phyloP scores from a whole-genome alignment of 2,113 vertebrate species.

The Pteruthius melanotis region DNA sequence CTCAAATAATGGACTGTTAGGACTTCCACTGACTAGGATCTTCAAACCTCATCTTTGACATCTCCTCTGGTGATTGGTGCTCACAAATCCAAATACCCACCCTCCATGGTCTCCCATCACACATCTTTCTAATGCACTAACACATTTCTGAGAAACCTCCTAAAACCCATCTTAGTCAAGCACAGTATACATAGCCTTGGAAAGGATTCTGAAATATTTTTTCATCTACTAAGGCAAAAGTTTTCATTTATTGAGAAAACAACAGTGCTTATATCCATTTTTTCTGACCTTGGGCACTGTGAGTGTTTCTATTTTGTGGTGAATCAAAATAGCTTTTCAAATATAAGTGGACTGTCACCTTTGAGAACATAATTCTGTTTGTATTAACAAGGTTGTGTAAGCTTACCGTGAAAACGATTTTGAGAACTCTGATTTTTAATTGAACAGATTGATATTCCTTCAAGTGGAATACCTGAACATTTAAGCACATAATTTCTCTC shows the following conservation, averaged over 20 bases:
- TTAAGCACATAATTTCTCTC: not conserved
- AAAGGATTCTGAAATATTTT: not conserved
- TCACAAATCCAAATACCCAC: not conserved
- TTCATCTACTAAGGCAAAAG: not conserved
- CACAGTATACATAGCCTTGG: not conserved
- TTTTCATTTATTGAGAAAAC: not conserved
- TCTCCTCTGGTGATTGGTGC: not conserved
- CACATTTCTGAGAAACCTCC: not conserved
- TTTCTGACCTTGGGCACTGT: not conserved
- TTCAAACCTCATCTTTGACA: not conserved
- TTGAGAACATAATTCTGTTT: not conserved
- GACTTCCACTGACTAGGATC: not conserved
- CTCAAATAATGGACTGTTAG: not conserved
- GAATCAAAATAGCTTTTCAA: not conserved
- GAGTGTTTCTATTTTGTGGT: not conserved
- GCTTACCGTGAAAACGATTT: not conserved
- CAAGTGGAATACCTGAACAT: not conserved
- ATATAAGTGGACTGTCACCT: not conserved
- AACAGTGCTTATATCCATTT: not conserved
- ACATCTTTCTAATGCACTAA: not conserved
- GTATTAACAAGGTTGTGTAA: fast-evolving
- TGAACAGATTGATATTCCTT: not conserved
- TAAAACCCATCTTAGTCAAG: not conserved
- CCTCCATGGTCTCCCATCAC: not conserved
- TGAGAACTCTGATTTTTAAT: not conserved